Conservation (phyloP, 2,797 vertebrate species). For the Phoeniculus purpureus region DNA sequence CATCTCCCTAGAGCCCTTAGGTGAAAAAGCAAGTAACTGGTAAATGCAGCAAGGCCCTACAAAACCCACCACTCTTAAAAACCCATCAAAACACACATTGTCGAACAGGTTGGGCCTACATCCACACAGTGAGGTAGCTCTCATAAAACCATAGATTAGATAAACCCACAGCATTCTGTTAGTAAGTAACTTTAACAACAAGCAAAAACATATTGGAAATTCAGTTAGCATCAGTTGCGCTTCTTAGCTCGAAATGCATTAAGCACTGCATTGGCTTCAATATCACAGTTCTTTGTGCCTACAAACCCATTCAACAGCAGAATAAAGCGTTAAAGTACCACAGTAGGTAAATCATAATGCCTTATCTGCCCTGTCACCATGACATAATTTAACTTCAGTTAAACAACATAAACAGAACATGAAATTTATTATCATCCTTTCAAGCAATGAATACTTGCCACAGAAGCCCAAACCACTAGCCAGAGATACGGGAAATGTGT, state of each 20-base stretch:
- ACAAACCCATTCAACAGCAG: background rate
- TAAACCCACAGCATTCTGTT: background rate
- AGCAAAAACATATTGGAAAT: background rate
- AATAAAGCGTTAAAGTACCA: background rate
- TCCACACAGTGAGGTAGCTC: background rate
- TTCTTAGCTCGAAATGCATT: background rate
- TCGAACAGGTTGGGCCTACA: background rate
- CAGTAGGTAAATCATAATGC: background rate
- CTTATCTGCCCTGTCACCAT: background rate
- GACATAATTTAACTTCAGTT: background rate
- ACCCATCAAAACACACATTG: background rate
- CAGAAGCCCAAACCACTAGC: background rate
- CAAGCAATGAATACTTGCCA: background rate
- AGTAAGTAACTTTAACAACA: background rate
- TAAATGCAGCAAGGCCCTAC: constrained; percentile 50
- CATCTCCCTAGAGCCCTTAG: constrained; percentile 35
- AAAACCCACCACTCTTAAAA: background rate
- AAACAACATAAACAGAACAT: background rate
- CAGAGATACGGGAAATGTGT: background rate
- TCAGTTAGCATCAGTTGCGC: background rate
- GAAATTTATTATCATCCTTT: background rate
- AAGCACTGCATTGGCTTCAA: background rate
- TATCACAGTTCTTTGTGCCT: background rate
- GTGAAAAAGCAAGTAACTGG: constrained; percentile 58
- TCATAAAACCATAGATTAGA: background rate